Evolutionary conservation across 2,797 vertebrate genomes (phyloP).

Genomic region (Cirrhinus mrigala): DNA sequence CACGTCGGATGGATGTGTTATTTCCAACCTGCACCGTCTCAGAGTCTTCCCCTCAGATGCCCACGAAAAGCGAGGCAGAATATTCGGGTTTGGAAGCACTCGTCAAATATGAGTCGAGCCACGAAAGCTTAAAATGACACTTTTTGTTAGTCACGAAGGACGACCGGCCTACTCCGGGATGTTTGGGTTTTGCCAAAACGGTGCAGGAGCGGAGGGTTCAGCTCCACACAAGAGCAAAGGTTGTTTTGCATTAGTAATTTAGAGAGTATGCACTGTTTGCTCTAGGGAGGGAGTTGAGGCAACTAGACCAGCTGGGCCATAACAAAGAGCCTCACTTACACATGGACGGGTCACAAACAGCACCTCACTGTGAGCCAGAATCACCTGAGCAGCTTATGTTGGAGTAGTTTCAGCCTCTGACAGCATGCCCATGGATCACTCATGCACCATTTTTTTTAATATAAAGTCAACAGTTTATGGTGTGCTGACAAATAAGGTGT

Average conservation of each 20-base stretch:
- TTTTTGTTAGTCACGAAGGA: background rate
- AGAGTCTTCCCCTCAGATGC: background rate
- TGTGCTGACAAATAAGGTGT: background rate
- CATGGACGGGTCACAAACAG: slow-evolving; percentile 40
- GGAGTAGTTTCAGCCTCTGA: slow-evolving; percentile 4
- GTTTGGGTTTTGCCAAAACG: background rate
- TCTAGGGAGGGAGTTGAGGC: slow-evolving; percentile 28
- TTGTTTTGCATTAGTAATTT: slow-evolving; percentile 40
- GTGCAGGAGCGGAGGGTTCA: background rate
- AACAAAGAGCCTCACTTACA: slow-evolving; percentile 51
- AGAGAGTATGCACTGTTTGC: slow-evolving; percentile 47
- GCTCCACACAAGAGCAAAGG: slow-evolving; percentile 12
- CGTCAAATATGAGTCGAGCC: background rate
- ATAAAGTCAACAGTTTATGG: background rate
- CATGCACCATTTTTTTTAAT: background rate
- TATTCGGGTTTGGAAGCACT: background rate
- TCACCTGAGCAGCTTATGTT: slow-evolving; percentile 38
- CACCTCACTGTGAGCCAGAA: slow-evolving; percentile 42
- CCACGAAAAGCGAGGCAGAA: background rate
- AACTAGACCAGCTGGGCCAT: slow-evolving; percentile 29
- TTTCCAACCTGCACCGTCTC: slow-evolving; percentile 24
- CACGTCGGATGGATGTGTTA: slow-evolving; percentile 30
- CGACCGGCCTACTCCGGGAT: background rate
- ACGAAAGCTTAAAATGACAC: background rate
- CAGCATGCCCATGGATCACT: slow-evolving; percentile 13